Evolutionary conservation across 2,113 vertebrate genomes (phyloP).

Genomic region (Antechinus flavipes): DNA sequence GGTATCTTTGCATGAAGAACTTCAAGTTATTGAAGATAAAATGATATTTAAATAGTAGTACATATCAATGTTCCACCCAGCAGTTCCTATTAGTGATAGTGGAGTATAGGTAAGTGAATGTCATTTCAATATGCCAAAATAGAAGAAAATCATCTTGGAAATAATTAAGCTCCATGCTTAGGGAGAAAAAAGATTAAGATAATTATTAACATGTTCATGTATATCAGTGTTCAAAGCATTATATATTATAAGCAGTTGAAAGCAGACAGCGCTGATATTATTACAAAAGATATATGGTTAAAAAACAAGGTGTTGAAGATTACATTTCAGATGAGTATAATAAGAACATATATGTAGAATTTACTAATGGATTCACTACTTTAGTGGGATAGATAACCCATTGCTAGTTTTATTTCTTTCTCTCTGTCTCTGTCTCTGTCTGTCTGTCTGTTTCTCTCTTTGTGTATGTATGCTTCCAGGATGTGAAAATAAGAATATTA

Average conservation of each 20-base stretch:
- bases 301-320: background rate
- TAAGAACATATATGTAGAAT: background rate
- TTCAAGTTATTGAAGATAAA: background rate
- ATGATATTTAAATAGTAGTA: background rate
- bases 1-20: background rate
- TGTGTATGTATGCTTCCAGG: background rate
- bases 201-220: constrained; percentile 2
- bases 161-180: background rate
- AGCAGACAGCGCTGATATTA: background rate
- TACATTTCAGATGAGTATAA: background rate
- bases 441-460: background rate
- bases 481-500: background rate
- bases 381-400: background rate
- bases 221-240: background rate
- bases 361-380: background rate
- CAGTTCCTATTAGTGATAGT: background rate
- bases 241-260: background rate
- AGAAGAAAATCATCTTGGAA: background rate
- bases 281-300: constrained; percentile 17
- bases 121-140: background rate
- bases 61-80: background rate
- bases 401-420: background rate
- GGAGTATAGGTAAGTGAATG: background rate
- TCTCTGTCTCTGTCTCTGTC: constrained; percentile 2
- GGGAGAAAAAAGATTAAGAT: background rate